phyloP scores from a whole-genome alignment of 2,113 vertebrate species.

The Scytalopus superciliaris region DNA sequence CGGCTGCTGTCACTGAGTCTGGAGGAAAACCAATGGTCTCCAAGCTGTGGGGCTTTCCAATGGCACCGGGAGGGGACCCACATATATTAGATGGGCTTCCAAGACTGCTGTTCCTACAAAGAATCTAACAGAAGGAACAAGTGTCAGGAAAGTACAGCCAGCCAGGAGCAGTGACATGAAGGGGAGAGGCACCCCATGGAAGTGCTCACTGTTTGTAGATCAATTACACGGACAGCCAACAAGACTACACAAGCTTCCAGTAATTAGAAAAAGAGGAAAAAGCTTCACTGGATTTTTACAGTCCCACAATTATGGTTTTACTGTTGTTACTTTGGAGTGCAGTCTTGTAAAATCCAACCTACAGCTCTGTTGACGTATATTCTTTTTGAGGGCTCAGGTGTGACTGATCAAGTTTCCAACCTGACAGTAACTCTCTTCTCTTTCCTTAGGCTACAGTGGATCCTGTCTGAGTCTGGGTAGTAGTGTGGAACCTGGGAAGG shows the following conservation, averaged over 20 bases:
- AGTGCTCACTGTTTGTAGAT: neutral
- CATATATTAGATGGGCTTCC: conserved; percentile 80
- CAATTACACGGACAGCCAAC: neutral
- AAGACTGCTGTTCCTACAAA: conserved; percentile 80
- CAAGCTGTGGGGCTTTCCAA: conserved; percentile 78
- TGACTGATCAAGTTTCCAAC: neutral
- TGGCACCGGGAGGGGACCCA: conserved; percentile 80
- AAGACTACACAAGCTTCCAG: neutral
- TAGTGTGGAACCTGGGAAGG: neutral
- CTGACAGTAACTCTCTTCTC: neutral
- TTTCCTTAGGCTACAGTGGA: neutral
- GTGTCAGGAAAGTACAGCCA: conserved; percentile 14
- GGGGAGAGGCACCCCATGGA: neutral
- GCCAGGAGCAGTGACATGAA: neutral
- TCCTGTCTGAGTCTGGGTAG: neutral
- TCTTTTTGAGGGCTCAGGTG: neutral
- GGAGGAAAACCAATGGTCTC: conserved; percentile 80
- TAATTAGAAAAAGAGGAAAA: neutral
- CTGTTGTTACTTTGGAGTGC: neutral
- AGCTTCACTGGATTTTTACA: neutral
- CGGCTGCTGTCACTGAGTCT: conserved; percentile 79
- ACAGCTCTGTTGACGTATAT: neutral
- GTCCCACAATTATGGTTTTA: neutral
- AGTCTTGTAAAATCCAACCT: neutral
- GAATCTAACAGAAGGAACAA: conserved; percentile 71